Evolutionary conservation across 2,113 vertebrate species (phyloP).

Genomic region (Reinhardtius hippoglossoides): DNA sequence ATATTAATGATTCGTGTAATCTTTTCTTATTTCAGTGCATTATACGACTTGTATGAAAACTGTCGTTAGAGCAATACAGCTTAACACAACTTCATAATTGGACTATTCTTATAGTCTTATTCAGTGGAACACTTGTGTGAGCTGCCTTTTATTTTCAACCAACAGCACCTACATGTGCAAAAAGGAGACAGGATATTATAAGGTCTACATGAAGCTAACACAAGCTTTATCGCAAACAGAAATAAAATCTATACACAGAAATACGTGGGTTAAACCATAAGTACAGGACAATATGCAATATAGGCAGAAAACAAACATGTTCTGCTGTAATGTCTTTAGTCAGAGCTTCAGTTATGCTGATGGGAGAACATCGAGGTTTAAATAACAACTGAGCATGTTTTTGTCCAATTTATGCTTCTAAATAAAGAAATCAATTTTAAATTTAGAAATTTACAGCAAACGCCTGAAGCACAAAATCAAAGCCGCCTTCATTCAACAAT

Average conservation of each 20-base stretch:
- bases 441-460: conserved; percentile 36
- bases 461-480: conserved; percentile 26
- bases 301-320: too few species aligned
- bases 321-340: background rate
- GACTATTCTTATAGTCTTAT: background rate
- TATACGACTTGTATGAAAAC: too few species aligned
- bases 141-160: background rate
- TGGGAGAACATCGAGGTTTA: background rate
- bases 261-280: background rate
- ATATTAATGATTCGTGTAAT: too few species aligned
- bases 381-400: conserved; percentile 24
- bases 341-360: background rate
- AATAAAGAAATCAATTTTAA: conserved; percentile 20
- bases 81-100: too few species aligned
- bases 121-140: background rate
- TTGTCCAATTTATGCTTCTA: background rate
- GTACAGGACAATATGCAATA: too few species aligned
- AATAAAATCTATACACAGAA: background rate
- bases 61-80: too few species aligned
- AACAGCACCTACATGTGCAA: background rate
- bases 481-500: conserved; percentile 16
- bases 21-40: too few species aligned
- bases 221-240: background rate
- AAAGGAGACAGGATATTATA: background rate
- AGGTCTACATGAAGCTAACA: background rate